Conservation (phyloP, 2,797 vertebrate species). For the Gallirallus australis region DNA sequence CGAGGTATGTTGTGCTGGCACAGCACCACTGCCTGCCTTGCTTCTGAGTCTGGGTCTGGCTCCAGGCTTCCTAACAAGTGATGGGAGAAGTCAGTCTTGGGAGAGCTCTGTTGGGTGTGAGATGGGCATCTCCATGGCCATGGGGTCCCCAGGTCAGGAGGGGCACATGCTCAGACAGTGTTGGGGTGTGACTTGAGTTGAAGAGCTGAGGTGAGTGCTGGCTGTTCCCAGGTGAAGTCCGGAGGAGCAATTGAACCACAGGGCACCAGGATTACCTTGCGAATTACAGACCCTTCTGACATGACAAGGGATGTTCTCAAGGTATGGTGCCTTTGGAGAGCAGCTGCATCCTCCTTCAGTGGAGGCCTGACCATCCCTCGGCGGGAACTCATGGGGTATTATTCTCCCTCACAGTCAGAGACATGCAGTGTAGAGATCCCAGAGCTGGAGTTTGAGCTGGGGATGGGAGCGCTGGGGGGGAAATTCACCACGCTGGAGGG, state of each 20-base stretch:
- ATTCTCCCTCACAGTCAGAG: constrained; percentile 82
- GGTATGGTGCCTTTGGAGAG: constrained; percentile 47
- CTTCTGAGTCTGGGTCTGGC: background rate
- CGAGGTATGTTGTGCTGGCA: background rate
- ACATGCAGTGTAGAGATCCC: constrained; percentile 90
- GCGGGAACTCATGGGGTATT: accelerated
- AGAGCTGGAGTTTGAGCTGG: constrained; percentile 95
- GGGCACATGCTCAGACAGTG: background rate
- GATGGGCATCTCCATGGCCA: too few species aligned
- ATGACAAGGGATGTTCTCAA: constrained; percentile 93
- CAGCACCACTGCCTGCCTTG: too few species aligned
- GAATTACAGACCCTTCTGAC: constrained; percentile 86
- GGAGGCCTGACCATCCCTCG: accelerated
- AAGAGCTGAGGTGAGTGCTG: background rate
- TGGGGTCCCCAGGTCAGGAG: background rate
- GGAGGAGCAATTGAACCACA: constrained; percentile 89
- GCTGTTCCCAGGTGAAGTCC: constrained; percentile 86
- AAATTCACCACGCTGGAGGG: constrained; percentile 98
- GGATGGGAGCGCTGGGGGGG: constrained; percentile 91
- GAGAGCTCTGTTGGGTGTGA: background rate
- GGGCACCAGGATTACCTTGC: constrained; percentile 90
- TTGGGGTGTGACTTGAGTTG: accelerated
- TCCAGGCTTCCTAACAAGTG: background rate
- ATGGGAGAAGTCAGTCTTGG: too few species aligned
- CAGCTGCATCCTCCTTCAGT: background rate